Base-by-base conservation (phyloP, 2,888 invertebrate genomes). In the Ferrisia virgata region DNA sequence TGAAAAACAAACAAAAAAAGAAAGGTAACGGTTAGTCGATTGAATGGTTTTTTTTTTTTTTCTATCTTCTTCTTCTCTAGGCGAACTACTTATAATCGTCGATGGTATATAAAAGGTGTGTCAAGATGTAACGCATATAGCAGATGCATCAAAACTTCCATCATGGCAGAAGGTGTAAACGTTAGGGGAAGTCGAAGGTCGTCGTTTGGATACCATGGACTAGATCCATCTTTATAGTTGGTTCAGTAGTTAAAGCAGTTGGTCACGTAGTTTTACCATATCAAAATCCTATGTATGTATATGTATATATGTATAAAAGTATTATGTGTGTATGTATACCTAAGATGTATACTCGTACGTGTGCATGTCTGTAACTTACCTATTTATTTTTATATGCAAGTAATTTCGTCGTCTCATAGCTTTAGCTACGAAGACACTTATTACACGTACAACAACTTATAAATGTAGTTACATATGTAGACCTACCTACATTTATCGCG, bases 121-220 rank as follows among this genome's bases (percentile, higher is more conserved):
- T 76, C 72, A 76, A 76, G 72, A 76, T 36, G 72, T 36, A 76
- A 36, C 18, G 36, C 72, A 36, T 18, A 22, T 36, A 76, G 72
- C 72, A 76, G 72, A 76, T 76, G 72, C 72, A 76, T 76, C 31
- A 28, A 4, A 36, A 18, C 72, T 76, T 33, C 72, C 72, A 76
- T 76, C 72, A 76, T 76, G 72, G 72, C 72, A 76, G 69, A 69
- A 69, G 69, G 69, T 69, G 69, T 69, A 69, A 69, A 69, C 69
- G 72, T 36, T 76, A 76, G 72, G 72, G 72, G 72, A 76, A 76
- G 72, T 76, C 72, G 72, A 76, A 76, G 72, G 72, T 76, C 72
- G 72, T 36, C 69, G 22, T 53, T 53, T 69, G 18, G 72, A 36
- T 72, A 72, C 72, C 72, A 72, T 76, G 33, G 72, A 76, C 72